Base-by-base conservation (phyloP, 1,140 invertebrate genomes). In the Cheumatopsyche charites region DNA sequence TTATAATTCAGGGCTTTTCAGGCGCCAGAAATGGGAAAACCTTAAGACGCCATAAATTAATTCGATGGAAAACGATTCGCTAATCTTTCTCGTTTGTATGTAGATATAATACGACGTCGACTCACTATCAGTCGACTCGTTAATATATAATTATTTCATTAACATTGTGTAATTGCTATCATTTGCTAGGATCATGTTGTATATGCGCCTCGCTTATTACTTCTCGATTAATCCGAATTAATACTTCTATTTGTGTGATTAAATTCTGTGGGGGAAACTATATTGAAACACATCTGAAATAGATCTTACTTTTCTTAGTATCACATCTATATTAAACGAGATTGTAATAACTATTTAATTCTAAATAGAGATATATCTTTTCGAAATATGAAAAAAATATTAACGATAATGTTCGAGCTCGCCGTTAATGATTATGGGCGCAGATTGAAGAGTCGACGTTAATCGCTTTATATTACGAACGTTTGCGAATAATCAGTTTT, bases 31-130 rank as follows among this genome's bases (percentile, higher is more conserved):
- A 36, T 9, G 29, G 29, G 29, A 36, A 36, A 9, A 36, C 29
- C 15, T 52, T 19, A 52, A 52, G 47, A 52, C 15, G n/a, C 47
- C 47, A 52, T 52, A 52, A 52, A 52, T 52, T 52, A 52, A 52
- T 52, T 52, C 47, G 47, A 52, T 52, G 47, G 47, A 52, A 52
- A 52, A 52, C 47, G 47, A 52, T 52, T 52, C 47, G n/a, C 19
- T 52, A 52, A 52, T 52, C 47, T 19, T 17, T 52, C n/a, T n/a
- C 19, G 47, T 52, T 17, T 17, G 2, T 17, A 17, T 17, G 0
- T 1, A 5, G 7, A 17, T 15, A 52, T 15, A 17, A 52, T 52
- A 17, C 6, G 9, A 17, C 47, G 29, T 9, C 29, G 3, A 36
- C 29, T 36, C 29, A 36, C 29, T 36, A 36, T 36, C 29, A 36